Percentiles rank a stretch among this genome's conserved stretches.
Evolutionary conservation across 2,113 vertebrate genomes (phyloP).

Genomic region (Caracal caracal): DNA sequence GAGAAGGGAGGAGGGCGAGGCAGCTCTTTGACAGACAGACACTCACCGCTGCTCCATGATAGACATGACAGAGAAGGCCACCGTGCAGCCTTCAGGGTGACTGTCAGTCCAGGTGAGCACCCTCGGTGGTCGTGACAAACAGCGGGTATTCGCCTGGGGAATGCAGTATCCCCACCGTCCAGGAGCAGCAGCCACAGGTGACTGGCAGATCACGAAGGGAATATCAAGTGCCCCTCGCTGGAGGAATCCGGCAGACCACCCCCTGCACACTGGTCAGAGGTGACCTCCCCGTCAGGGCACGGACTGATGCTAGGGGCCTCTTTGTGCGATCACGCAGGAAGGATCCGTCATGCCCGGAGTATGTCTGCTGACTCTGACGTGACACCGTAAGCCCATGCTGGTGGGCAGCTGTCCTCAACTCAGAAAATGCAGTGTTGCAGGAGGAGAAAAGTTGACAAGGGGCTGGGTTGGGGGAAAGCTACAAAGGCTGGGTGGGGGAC

Average conservation of each 20-base stretch:
- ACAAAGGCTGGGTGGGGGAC: rapidly evolving
- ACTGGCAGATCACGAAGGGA: background rate
- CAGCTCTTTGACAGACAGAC: background rate
- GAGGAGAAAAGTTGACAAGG: background rate
- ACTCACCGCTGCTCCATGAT: rapidly evolving
- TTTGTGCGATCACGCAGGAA: rapidly evolving
- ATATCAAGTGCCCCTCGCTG: no score
- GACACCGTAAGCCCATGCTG: background rate
- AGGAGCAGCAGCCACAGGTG: background rate
- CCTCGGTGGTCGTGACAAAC: rapidly evolving
- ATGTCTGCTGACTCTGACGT: rapidly evolving
- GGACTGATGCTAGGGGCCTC: rapidly evolving
- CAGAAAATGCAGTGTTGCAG: background rate
- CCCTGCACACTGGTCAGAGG: no score
- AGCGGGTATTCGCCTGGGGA: rapidly evolving
- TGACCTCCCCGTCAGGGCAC: rapidly evolving
- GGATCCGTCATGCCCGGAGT: rapidly evolving
- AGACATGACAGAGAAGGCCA: background rate
- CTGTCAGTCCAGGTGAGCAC: rapidly evolving
- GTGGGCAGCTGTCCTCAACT: background rate
- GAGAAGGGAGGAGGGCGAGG: rapidly evolving
- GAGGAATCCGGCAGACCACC: background rate
- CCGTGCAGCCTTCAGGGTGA: no score
- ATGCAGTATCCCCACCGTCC: rapidly evolving
- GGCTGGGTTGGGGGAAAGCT: background rate